Conservation (phyloP, 2,113 vertebrate genomes). For the Saimiri boliviensis region DNA sequence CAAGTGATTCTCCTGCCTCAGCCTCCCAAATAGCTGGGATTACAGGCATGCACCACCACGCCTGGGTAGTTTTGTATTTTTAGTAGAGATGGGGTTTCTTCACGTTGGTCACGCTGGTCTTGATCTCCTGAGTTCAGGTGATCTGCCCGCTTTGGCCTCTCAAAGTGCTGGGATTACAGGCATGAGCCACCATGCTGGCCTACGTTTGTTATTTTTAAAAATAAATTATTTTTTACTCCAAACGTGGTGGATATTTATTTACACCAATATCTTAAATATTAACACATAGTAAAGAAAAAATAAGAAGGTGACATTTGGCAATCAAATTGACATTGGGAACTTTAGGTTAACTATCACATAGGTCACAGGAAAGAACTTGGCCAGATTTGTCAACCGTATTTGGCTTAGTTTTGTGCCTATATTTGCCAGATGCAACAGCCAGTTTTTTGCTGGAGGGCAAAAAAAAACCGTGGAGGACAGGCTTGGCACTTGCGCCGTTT, state of each 20-base stretch:
- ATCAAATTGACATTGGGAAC: constrained; percentile 55
- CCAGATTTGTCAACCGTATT: constrained; percentile 53
- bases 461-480: constrained; percentile 54
- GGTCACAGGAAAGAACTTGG: constrained; percentile 59
- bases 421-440: constrained; percentile 67
- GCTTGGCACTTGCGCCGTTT: constrained; percentile 1
- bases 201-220: neutral
- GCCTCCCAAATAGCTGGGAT: too few species aligned
- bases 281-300: constrained; percentile 18
- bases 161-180: too few species aligned
- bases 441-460: constrained; percentile 52
- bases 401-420: constrained; percentile 67
- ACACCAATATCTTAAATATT: neutral
- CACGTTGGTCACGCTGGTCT: too few species aligned
- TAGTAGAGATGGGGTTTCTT: too few species aligned
- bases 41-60: too few species aligned
- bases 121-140: too few species aligned
- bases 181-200: too few species aligned
- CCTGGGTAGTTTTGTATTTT: too few species aligned
- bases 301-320: constrained; percentile 48
- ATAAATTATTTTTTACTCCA: neutral
- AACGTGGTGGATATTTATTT: neutral
- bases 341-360: constrained; percentile 45
- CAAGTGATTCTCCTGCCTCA: too few species aligned
- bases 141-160: too few species aligned